Conservation (phyloP, 2,888 invertebrate genomes). For the Abscondita cerata region DNA sequence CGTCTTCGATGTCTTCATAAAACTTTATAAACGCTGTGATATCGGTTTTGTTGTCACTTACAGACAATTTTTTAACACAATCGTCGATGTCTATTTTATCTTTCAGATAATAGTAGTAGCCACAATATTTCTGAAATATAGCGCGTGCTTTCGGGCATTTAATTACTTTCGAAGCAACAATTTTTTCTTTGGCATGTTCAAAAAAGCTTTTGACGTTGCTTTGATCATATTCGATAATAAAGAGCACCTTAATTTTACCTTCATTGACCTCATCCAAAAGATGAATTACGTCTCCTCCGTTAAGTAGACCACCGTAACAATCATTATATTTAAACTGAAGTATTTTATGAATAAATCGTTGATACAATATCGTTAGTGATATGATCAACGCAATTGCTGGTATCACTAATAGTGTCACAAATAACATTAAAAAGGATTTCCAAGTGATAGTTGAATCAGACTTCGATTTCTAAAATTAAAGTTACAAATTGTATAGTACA, state of each 20-base stretch:
- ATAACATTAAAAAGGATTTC: neutral
- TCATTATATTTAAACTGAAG: neutral
- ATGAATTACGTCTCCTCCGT: neutral
- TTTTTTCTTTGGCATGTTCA: neutral
- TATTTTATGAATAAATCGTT: neutral
- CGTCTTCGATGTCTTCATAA: neutral
- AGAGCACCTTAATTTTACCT: neutral
- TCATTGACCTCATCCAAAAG: slow-evolving; percentile 1
- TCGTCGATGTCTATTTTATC: slow-evolving; percentile 6
- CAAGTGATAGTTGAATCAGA: neutral
- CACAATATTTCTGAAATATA: neutral
- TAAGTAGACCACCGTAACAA: slow-evolving; percentile 1
- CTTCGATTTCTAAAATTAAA: slow-evolving; percentile 1
- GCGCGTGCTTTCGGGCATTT: slow-evolving; percentile 7
- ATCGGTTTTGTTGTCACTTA: neutral
- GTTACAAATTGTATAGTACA: neutral
- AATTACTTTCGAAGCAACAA: neutral
- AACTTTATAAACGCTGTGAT: neutral
- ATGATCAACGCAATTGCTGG: neutral
- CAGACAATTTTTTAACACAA: neutral
- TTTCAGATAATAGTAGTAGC: slow-evolving; percentile 9
- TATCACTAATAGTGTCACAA: neutral
- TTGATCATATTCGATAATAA: slow-evolving; percentile 5
- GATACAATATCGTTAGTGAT: neutral
- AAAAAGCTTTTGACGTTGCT: neutral